A percentile compares a stretch with the other conserved stretches of the same genome.
Conservation (phyloP, 2,797 vertebrate genomes). For the Rhyacichthys aspro region DNA sequence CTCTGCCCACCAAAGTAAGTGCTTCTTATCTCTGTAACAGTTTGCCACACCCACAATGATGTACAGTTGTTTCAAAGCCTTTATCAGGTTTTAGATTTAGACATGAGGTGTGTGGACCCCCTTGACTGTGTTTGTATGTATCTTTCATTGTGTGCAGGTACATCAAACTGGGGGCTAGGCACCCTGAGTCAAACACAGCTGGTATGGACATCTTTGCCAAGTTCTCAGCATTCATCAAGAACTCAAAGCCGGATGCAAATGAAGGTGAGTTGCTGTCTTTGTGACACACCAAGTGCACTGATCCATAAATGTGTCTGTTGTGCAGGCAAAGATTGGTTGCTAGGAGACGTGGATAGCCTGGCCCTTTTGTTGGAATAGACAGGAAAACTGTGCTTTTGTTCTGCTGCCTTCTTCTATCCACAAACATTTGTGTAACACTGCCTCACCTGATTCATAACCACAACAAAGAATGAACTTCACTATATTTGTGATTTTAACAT, state of each 20-base stretch:
- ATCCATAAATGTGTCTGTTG: conserved; percentile 48
- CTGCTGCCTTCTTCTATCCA: conserved; percentile 36
- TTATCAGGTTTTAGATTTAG: neutral
- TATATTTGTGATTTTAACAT: neutral
- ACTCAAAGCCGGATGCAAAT: conserved; percentile 95
- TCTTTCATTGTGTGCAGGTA: conserved; percentile 79
- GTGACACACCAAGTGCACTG: conserved; percentile 1
- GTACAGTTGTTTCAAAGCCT: neutral
- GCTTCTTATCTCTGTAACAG: neutral
- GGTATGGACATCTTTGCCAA: conserved; percentile 99
- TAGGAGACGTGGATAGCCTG: conserved; percentile 47
- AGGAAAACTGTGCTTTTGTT: conserved; percentile 67
- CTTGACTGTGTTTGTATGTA: conserved; percentile 14
- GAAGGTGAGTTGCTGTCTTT: conserved; percentile 83
- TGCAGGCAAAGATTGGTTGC: conserved; percentile 70
- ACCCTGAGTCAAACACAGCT: conserved; percentile 96
- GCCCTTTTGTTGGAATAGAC: conserved; percentile 44
- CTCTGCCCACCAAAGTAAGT: conserved; percentile 96
- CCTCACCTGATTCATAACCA: conserved; percentile 53
- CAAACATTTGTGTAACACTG: neutral
- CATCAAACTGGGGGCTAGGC: conserved; percentile 91
- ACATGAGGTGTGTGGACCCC: neutral
- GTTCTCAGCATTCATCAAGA: conserved; percentile 98
- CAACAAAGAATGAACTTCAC: neutral
- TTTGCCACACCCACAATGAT: conserved; percentile 4